A percentile compares a stretch with the other conserved stretches of the same genome.
Evolutionary conservation across 2,888 invertebrate species (phyloP).

Genomic region (Drosophila kanekoi): DNA sequence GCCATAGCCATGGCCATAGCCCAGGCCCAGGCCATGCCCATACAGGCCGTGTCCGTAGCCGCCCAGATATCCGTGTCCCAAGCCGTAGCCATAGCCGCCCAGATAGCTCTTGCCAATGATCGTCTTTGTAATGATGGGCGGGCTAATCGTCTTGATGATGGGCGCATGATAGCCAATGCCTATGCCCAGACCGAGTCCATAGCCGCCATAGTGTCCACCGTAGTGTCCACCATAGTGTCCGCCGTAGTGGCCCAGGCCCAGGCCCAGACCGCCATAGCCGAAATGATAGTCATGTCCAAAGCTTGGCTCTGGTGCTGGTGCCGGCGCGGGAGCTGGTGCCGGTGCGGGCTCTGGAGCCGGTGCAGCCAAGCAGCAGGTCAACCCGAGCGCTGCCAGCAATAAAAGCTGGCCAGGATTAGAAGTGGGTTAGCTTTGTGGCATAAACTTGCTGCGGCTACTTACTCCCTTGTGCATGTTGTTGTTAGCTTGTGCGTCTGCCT

Average conservation of each 20-base stretch:
- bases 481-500: not conserved
- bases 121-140: constrained; percentile 73
- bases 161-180: constrained; percentile 71
- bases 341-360: constrained; percentile 66
- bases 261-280: constrained; percentile 66
- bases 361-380: constrained; percentile 54
- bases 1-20: constrained; percentile 85
- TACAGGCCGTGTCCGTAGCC: constrained; percentile 71
- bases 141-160: constrained; percentile 64
- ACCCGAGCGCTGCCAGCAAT: constrained; percentile 65
- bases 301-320: constrained; percentile 49
- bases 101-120: constrained; percentile 76
- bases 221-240: constrained; percentile 49
- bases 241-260: constrained; percentile 47
- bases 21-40: constrained; percentile 82
- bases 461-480: constrained; percentile 55
- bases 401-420: constrained; percentile 57
- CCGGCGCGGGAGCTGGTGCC: constrained; percentile 53
- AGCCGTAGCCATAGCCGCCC: constrained; percentile 66
- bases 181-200: constrained; percentile 52
- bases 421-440: no score
- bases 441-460: constrained; percentile 29
- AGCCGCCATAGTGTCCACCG: constrained; percentile 51
- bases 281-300: constrained; percentile 60
- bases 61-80: constrained; percentile 70